phyloP scores from a whole-genome alignment of 2,113 vertebrate species.

The Hiodon tergisus region DNA sequence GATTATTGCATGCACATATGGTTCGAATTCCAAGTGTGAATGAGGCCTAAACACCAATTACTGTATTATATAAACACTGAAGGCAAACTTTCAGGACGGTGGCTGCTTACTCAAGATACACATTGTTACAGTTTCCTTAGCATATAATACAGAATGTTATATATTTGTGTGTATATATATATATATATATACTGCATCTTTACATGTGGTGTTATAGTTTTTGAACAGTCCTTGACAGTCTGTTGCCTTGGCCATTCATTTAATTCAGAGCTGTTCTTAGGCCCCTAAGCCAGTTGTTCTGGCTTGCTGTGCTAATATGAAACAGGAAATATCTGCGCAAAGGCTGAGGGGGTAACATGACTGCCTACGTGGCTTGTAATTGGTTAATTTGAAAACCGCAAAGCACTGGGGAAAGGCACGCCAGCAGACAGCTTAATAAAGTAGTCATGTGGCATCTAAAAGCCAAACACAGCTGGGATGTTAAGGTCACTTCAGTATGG shows the following conservation, averaged over 20 bases:
- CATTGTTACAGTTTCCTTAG: conserved; percentile 46
- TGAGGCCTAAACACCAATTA: conserved; percentile 59
- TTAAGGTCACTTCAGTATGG: conserved; percentile 11
- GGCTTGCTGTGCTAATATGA: conserved; percentile 56
- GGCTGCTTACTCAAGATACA: conserved; percentile 45
- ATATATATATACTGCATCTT: conserved; percentile 34
- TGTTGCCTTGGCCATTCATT: conserved; percentile 35
- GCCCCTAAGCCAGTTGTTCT: conserved; percentile 38
- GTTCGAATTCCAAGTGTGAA: conserved; percentile 57
- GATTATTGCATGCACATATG: conserved; percentile 49
- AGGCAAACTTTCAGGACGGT: conserved; percentile 42
- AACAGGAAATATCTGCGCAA: conserved; percentile 66
- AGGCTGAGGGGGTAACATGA: conserved; percentile 54
- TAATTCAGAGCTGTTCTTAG: conserved; percentile 25
- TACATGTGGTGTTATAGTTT: conserved; percentile 31
- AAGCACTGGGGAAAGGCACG: conserved; percentile 55
- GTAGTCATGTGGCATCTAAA: conserved; percentile 62
- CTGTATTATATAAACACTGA: conserved; percentile 55
- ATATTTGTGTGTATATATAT: conserved; percentile 37
- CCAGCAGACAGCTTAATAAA: conserved; percentile 61
- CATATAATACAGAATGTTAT: conserved; percentile 45
- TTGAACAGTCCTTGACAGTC: conserved; percentile 21
- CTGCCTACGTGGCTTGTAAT: conserved; percentile 64
- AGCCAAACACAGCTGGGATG: conserved; percentile 55
- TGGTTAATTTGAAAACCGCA: conserved; percentile 62